These are phyloP conservation scores for Drosophila hawaiiensis DNA, from an alignment of 2,888 invertebrate species.

Conservation along the genomic window DNA sequence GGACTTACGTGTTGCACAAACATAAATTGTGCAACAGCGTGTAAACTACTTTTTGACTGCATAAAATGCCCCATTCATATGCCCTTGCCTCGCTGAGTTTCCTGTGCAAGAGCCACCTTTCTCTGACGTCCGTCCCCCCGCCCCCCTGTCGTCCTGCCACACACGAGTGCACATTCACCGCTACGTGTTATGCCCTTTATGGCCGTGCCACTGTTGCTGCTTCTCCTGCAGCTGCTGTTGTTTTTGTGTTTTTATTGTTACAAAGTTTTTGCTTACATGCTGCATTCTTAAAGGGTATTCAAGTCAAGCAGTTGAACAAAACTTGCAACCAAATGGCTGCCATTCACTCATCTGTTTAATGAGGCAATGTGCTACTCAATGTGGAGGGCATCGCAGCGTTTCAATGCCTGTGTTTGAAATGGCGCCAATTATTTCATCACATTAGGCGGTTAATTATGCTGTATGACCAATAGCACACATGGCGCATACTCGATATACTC, in stretches of 20 bases:
- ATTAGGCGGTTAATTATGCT: conserved; percentile 71
- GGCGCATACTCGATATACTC: conserved; percentile 50
- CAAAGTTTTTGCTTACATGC: conserved; percentile 32
- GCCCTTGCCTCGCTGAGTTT: conserved; percentile 51
- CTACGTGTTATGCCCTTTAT: conserved; percentile 75
- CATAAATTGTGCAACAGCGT: conserved; percentile 83
- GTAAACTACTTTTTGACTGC: conserved; percentile 82
- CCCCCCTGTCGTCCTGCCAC: background rate
- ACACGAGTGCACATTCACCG: conserved; percentile 65
- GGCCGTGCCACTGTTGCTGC: conserved; percentile 50
- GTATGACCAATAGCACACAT: conserved; percentile 34
- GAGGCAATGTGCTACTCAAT: conserved; percentile 20
- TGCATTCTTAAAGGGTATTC: conserved; percentile 57
- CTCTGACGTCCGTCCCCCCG: background rate
- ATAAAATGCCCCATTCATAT: conserved; percentile 70
- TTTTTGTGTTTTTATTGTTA: conserved; percentile 36
- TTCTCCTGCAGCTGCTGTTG: conserved; percentile 35
- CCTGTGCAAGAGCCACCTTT: conserved; percentile 24
- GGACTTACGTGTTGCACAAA: conserved; percentile 80
- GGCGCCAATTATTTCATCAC: conserved; percentile 51
- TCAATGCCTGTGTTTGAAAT: conserved; percentile 9
- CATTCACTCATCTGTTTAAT: conserved; percentile 40
- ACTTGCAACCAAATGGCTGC: conserved; percentile 22
- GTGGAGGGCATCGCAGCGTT: conserved; percentile 5
- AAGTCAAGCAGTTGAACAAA: conserved; percentile 33